These are phyloP conservation scores for Turritopsis dohrnii DNA, from an alignment of 30 jellyfish, hydroid and myxozoan genomes.

Conservation along the genomic window DNA sequence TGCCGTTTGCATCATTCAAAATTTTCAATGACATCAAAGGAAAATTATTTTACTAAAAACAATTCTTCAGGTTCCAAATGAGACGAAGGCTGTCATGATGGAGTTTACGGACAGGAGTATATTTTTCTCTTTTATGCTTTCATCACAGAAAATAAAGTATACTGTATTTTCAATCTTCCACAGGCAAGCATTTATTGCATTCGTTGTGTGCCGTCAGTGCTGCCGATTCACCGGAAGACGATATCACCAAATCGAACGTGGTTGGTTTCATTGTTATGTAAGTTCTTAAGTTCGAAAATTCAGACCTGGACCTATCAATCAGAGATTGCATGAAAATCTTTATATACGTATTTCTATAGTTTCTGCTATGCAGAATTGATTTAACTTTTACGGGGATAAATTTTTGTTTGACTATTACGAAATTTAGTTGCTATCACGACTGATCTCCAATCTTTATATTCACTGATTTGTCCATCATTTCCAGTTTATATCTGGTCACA, in stretches of 20 bases:
- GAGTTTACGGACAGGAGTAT: too few species aligned
- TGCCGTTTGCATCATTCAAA: neutral
- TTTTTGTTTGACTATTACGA: too few species aligned
- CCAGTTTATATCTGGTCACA: neutral
- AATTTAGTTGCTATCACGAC: too few species aligned
- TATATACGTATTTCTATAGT: too few species aligned
- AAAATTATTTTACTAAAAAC: too few species aligned
- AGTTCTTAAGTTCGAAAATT: constrained; percentile 33
- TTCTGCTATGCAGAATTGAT: too few species aligned
- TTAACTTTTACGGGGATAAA: too few species aligned
- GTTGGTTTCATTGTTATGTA: constrained; percentile 92
- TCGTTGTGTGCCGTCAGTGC: constrained; percentile 95
- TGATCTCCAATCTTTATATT: neutral
- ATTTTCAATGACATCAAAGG: neutral
- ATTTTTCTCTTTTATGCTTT: neutral
- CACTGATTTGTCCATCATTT: neutral
- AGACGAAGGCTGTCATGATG: too few species aligned
- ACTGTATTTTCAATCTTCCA: neutral
- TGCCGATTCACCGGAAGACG: constrained; percentile 61
- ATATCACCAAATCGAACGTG: constrained; percentile 59
- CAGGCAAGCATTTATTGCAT: constrained; percentile 76
- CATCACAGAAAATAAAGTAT: neutral
- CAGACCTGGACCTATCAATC: too few species aligned
- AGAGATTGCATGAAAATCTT: too few species aligned
- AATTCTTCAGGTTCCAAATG: too few species aligned